phyloP scores from a whole-genome alignment of 2,113 vertebrate genomes.

The Dicaeum eximium region DNA sequence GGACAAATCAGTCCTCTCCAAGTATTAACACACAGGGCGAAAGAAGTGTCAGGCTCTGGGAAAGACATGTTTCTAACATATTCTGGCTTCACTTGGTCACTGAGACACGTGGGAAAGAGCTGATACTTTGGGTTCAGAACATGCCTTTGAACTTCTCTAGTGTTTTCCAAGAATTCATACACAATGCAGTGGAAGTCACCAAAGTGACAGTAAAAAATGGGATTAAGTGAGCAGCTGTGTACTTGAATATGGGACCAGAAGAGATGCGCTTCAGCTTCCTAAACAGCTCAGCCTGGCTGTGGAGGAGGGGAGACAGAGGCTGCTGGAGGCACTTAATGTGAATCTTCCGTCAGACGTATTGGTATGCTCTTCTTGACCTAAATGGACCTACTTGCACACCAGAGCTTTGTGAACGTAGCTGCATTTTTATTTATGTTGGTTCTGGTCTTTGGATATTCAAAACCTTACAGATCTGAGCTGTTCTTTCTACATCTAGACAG shows the following conservation, averaged over 20 bases:
- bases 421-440: background rate
- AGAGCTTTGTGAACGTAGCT: background rate
- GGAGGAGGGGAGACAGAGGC: background rate
- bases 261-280: background rate
- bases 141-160: background rate
- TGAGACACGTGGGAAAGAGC: background rate
- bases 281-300: background rate
- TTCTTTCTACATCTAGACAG: background rate
- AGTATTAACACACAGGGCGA: background rate
- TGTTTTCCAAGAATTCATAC: background rate
- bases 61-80: fast-evolving
- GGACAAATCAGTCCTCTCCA: background rate
- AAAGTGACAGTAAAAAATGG: background rate
- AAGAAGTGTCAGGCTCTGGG: background rate
- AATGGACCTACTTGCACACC: background rate
- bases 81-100: background rate
- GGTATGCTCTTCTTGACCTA: background rate
- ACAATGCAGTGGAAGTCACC: background rate
- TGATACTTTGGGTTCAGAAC: background rate
- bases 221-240: background rate
- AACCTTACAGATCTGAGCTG: background rate
- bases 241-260: background rate
- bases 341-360: background rate
- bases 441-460: background rate
- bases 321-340: background rate